Conservation (phyloP, 2,797 vertebrate species). For the Gephyroberyx darwinii region DNA sequence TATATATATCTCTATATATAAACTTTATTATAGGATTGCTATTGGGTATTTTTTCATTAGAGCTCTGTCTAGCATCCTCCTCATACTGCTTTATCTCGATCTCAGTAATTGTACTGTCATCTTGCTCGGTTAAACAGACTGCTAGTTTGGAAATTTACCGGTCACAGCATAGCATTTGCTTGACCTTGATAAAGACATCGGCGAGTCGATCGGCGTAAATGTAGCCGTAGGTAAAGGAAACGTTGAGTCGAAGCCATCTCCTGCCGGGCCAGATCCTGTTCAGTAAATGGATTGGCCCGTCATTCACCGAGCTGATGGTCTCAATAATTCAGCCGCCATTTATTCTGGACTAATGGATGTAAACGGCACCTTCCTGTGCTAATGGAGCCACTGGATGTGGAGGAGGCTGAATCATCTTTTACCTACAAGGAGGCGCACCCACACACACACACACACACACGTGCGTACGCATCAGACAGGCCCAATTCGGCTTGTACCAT, state of each 20-base stretch:
- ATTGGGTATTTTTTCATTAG: no score
- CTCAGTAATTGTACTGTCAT: no score
- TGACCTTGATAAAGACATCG: constrained; percentile 8
- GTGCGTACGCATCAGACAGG: constrained; percentile 1
- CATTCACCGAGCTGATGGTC: constrained; percentile 36
- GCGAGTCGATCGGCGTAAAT: neutral
- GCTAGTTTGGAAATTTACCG: neutral
- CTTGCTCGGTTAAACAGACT: no score
- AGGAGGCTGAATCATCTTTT: constrained; percentile 50
- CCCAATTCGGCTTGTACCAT: constrained; percentile 10
- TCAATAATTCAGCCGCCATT: constrained; percentile 60
- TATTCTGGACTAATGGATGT: constrained; percentile 60
- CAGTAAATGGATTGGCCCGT: constrained; percentile 47
- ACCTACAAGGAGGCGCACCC: constrained; percentile 34
- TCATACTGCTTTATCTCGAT: no score
- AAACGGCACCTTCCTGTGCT: constrained; percentile 63
- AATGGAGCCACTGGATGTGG: constrained; percentile 59
- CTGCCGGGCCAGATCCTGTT: constrained; percentile 38
- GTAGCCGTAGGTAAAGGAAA: constrained; percentile 27
- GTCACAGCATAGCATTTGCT: neutral
- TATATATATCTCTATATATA: no score
- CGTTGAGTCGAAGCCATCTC: constrained; percentile 12
- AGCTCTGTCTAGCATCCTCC: no score
- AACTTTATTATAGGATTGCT: no score
- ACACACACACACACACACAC: constrained; percentile 17